A percentile compares a stretch with the other conserved stretches of the same genome.
Conservation (phyloP, 2,888 invertebrate genomes). For the Sphinx pinastri region DNA sequence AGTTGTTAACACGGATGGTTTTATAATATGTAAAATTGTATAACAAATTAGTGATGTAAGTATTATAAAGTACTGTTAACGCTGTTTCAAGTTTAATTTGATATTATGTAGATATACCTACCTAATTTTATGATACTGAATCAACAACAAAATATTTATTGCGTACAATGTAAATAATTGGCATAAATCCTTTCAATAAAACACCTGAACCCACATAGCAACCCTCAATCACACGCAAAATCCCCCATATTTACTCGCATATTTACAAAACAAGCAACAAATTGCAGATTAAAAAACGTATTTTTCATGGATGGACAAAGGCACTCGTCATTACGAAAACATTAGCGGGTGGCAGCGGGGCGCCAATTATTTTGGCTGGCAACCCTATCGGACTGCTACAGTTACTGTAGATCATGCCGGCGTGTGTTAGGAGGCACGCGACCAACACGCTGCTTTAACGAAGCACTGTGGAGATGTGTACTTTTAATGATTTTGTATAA, state of each 20-base stretch:
- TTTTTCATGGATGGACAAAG: slow-evolving; percentile 60
- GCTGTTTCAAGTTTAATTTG: no score
- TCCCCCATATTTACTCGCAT: slow-evolving; percentile 47
- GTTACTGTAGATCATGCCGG: slow-evolving; percentile 67
- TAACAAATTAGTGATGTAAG: no score
- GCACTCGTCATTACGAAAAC: slow-evolving; percentile 80
- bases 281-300: slow-evolving; percentile 72
- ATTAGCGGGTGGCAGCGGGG: slow-evolving; percentile 78
- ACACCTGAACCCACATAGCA: slow-evolving; percentile 19
- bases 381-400: slow-evolving; percentile 76
- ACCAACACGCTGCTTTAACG: slow-evolving; percentile 39
- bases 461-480: slow-evolving; percentile 34
- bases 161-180: background rate
- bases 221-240: slow-evolving; percentile 26
- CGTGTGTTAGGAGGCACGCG: slow-evolving; percentile 55
- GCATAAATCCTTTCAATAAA: background rate
- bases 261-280: slow-evolving; percentile 63
- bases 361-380: slow-evolving; percentile 79
- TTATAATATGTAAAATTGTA: background rate
- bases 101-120: no score
- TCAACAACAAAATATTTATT: no score
- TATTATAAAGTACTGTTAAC: no score
- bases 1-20: background rate
- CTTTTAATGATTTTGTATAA: slow-evolving; percentile 30
- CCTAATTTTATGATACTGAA: background rate